Evolutionary conservation across 2,113 vertebrate genomes (phyloP), one percentile per base, ranked within the genome.

Genomic region (Sisor rabdophorus): DNA sequence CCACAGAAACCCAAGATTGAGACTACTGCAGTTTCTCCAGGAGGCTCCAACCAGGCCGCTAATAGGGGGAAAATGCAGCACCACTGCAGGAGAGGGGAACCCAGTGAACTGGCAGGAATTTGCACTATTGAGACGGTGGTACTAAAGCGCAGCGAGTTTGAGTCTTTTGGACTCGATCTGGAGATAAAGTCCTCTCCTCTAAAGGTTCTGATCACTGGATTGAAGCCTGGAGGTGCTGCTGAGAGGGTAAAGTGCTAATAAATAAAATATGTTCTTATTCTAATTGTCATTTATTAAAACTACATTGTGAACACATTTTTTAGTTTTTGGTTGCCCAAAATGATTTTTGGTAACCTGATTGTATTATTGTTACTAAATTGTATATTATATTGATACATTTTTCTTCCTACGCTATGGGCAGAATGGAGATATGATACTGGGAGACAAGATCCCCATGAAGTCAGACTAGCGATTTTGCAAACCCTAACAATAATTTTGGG

Each of bases 141-240:
- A 24, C 86, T 94, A 58, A 82, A 80, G 28, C 88, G 92, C 53
- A 88, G 83, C 17, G 87, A 93, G 16, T 82, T 85, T 0, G 93
- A 94, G 78, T 92, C 91, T 0, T 92, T 94, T 0, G 91, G 91
- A 3, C 84, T 94, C 9, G 93, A 97, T 76, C 79, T 93, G 78
- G 92, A 94, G 88, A 91, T 93, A 58, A 93, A 89, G 69, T 89
- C 92, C 0, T 73, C 89, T n/a, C 91, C 94, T 15, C 59, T 92
- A 74, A 92, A 87, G 76, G 91, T 95, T 30, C 78, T 93, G 6
- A 67, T 94, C 75, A 85, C 91, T 9, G 91, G 89, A 0, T 83
- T 94, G 65, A 91, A 84, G 56, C 90, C 92, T 48, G 92, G 91
- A 10, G 93, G 92, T 71, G 84, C 90, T 4, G 88, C 88, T 2